A percentile compares a stretch with the other conserved stretches of the same genome.
phyloP scores from a whole-genome alignment of 2,797 vertebrate genomes.

The Rhabdomys pumilio region DNA sequence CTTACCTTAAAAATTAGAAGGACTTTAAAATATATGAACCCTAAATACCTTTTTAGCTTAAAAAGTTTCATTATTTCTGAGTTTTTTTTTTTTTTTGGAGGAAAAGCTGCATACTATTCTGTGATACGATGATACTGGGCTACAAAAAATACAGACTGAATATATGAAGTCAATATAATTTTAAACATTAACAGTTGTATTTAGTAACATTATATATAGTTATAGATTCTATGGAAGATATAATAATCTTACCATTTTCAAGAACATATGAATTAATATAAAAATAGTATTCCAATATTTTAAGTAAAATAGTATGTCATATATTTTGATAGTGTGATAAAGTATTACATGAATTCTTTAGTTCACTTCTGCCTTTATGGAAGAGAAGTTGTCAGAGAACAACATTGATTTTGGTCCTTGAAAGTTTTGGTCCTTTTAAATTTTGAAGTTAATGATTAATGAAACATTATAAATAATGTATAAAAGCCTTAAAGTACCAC shows the following conservation, averaged over 20 bases:
- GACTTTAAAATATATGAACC: constrained; percentile 53
- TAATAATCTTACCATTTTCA: constrained; percentile 35
- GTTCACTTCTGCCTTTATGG: constrained; percentile 36
- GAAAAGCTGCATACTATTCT: constrained; percentile 50
- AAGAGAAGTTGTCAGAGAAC: constrained; percentile 52
- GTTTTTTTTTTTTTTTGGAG: constrained; percentile 68
- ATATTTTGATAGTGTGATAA: constrained; percentile 42
- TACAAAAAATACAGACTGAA: constrained; percentile 31
- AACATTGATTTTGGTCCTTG: constrained; percentile 45
- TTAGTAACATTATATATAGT: constrained; percentile 49
- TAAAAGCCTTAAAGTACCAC: background rate
- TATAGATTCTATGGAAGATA: constrained; percentile 47
- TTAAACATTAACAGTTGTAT: constrained; percentile 60
- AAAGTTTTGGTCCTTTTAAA: constrained; percentile 13
- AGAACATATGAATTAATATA: constrained; percentile 57
- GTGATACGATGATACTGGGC: constrained; percentile 32
- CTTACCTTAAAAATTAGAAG: constrained; percentile 46
- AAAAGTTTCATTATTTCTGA: constrained; percentile 57
- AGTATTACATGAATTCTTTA: background rate
- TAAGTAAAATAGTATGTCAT: constrained; percentile 37
- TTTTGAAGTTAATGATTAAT: constrained; percentile 33
- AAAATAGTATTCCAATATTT: constrained; percentile 58
- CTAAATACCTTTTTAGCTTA: constrained; percentile 30
- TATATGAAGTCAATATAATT: constrained; percentile 58
- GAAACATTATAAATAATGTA: constrained; percentile 42